These are phyloP conservation scores for Teleopsis dalmanni DNA, from an alignment of 1,140 invertebrate species.

Conservation along the genomic window DNA sequence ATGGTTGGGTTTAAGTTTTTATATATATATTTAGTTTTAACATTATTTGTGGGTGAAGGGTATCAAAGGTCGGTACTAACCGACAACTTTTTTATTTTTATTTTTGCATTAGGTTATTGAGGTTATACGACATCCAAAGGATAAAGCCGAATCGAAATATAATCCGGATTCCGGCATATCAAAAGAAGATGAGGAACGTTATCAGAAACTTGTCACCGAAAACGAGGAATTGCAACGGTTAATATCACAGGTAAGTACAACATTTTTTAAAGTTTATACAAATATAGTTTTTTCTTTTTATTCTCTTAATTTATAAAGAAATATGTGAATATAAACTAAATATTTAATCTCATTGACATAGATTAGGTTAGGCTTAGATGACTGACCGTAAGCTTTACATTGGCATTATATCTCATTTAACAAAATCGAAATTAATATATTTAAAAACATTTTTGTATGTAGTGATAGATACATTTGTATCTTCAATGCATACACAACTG, in stretches of 20 bases:
- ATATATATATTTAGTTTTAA: too few species aligned
- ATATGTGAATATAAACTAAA: not conserved
- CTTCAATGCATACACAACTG: too few species aligned
- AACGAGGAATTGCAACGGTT: slow-evolving; percentile 94
- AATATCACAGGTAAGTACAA: slow-evolving; percentile 72
- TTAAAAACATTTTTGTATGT: too few species aligned
- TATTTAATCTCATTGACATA: not conserved
- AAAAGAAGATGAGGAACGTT: slow-evolving; percentile 92
- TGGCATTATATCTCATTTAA: too few species aligned
- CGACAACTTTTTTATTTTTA: not conserved
- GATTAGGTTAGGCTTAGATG: too few species aligned
- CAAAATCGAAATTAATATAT: too few species aligned
- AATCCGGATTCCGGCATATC: slow-evolving; percentile 80
- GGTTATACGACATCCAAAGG: slow-evolving; percentile 72
- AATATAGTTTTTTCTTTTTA: not conserved
- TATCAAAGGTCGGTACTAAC: too few species aligned
- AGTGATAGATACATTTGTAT: too few species aligned
- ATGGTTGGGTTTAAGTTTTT: too few species aligned
- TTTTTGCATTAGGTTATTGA: slow-evolving; percentile 67
- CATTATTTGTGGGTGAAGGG: too few species aligned
- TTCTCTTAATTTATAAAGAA: not conserved
- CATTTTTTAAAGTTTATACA: too few species aligned
- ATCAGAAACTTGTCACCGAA: slow-evolving; percentile 86
- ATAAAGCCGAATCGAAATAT: slow-evolving; percentile 76
- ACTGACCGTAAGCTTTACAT: too few species aligned